These are phyloP conservation scores for Mionectes macconnelli DNA, from an alignment of 2,113 vertebrate species.

Conservation along the genomic window DNA sequence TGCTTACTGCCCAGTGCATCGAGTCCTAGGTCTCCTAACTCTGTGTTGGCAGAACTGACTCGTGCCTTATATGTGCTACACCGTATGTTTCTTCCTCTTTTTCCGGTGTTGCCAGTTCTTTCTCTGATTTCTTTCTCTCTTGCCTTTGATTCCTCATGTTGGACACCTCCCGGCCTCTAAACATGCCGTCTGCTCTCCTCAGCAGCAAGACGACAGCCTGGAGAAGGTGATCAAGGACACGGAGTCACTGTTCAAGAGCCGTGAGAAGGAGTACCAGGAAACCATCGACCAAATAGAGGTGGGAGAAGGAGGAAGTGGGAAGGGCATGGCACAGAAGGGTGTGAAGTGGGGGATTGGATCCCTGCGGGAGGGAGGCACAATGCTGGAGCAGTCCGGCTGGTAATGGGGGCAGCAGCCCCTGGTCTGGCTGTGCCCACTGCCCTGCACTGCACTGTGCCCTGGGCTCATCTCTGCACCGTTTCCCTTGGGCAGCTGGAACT, in stretches of 20 bases:
- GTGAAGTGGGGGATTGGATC: not conserved
- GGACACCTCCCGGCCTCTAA: not conserved
- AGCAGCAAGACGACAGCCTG: constrained; percentile 89
- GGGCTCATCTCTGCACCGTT: not conserved
- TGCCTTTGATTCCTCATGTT: not conserved
- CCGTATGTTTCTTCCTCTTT: not conserved
- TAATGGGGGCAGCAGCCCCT: not conserved
- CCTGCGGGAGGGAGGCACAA: not conserved
- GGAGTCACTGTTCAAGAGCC: constrained; percentile 91
- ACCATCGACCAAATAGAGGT: constrained; percentile 99
- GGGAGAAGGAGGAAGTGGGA: not conserved
- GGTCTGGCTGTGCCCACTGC: not conserved
- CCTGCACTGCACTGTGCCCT: not conserved
- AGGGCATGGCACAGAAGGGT: not conserved
- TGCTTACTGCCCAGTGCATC: not conserved
- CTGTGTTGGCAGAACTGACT: not conserved
- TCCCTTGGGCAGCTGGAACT: constrained; percentile 82
- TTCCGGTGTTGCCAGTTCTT: not conserved
- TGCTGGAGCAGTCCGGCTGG: not conserved
- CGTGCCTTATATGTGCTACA: not conserved
- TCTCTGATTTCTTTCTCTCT: constrained; percentile 16
- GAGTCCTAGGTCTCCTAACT: not conserved
- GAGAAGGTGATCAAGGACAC: constrained; percentile 98
- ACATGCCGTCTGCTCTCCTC: not conserved
- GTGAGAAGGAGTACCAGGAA: constrained; percentile 97